A percentile compares a stretch with the other conserved stretches of the same genome.
Evolutionary conservation across 2,797 vertebrate genomes (phyloP).

Genomic region (Sebastes steindachneri): DNA sequence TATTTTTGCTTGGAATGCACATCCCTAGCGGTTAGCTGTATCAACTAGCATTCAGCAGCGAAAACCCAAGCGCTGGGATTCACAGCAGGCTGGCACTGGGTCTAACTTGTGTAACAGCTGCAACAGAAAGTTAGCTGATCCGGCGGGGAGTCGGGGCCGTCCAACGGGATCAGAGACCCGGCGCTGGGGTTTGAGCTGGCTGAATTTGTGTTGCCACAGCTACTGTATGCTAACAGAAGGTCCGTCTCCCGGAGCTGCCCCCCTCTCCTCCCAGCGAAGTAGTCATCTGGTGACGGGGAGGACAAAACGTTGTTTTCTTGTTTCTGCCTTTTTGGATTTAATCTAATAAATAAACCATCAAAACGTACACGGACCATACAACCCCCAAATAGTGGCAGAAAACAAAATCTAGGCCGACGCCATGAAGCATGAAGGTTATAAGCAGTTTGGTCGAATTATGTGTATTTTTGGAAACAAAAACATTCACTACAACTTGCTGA

Average conservation of each 20-base stretch:
- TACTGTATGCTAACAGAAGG: too few species aligned
- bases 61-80: background rate
- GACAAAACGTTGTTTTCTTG: background rate
- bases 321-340: background rate
- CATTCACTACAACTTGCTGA: too few species aligned
- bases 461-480: too few species aligned
- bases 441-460: too few species aligned
- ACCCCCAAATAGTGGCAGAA: too few species aligned
- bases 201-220: background rate
- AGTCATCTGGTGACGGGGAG: background rate
- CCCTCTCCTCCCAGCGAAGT: background rate
- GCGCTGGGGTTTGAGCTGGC: background rate
- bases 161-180: background rate
- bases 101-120: background rate
- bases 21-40: background rate
- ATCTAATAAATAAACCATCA: background rate
- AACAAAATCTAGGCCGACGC: fast-evolving
- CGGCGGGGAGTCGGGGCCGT: background rate
- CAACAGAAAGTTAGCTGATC: background rate
- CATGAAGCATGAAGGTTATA: too few species aligned
- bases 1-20: too few species aligned
- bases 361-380: too few species aligned
- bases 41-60: background rate
- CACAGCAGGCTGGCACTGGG: background rate
- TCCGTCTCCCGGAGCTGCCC: too few species aligned